A percentile compares a stretch with the other conserved stretches of the same genome.
Evolutionary conservation across 2,888 invertebrate species (phyloP).

Genomic region (Athripsodes cinereus): DNA sequence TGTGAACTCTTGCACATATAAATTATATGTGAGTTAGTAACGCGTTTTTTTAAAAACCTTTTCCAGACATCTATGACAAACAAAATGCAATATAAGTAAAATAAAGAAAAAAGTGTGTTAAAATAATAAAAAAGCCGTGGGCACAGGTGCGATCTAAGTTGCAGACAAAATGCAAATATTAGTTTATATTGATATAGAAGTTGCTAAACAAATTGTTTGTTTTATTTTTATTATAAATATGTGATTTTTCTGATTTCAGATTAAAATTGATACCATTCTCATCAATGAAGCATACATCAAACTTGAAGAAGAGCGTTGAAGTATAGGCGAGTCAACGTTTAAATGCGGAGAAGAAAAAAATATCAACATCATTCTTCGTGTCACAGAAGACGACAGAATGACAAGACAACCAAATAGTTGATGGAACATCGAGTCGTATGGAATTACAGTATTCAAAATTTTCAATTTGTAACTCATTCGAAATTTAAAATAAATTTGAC

Average conservation of each 20-base stretch:
- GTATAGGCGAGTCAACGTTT: constrained; percentile 4
- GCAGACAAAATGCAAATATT: too few species aligned
- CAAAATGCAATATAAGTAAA: too few species aligned
- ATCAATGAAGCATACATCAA: neutral
- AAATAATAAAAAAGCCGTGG: too few species aligned
- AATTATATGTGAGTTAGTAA: too few species aligned
- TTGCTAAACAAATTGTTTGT: too few species aligned
- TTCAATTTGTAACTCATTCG: neutral
- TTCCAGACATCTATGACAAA: too few species aligned
- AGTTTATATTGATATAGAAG: too few species aligned
- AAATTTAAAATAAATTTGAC: neutral
- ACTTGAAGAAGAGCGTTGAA: neutral
- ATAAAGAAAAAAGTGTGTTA: too few species aligned
- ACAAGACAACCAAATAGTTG: constrained; percentile 14
- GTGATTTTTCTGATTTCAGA: constrained; percentile 8
- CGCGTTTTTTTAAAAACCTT: too few species aligned
- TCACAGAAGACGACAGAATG: constrained; percentile 11
- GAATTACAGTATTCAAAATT: neutral
- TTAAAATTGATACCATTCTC: constrained; percentile 3
- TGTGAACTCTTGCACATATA: too few species aligned
- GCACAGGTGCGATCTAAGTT: too few species aligned
- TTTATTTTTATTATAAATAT: too few species aligned
- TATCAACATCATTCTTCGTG: constrained; percentile 4
- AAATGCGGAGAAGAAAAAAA: constrained; percentile 23
- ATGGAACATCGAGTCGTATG: neutral